Evolutionary conservation across 2,888 invertebrate species (phyloP).

Genomic region (Papilio protenor): DNA sequence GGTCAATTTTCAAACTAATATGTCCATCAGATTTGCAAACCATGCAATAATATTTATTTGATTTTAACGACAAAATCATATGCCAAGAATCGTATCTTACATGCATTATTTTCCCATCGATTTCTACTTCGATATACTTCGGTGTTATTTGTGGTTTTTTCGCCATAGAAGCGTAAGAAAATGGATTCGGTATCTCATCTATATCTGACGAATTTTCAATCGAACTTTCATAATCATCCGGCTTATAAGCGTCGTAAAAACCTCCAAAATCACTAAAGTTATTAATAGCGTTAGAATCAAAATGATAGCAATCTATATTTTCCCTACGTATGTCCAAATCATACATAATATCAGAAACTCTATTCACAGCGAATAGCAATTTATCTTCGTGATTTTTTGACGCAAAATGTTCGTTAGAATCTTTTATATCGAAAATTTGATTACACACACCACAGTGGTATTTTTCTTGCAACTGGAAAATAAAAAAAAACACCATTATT

Average conservation of each 20-base stretch:
- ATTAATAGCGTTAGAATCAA: conserved; percentile 43
- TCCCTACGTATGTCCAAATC: conserved; percentile 38
- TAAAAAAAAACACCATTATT: background rate
- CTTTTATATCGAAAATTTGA: conserved; percentile 42
- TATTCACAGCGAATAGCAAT: conserved; percentile 49
- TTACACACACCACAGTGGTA: conserved; percentile 61
- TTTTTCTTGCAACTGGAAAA: conserved; percentile 50
- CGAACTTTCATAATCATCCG: conserved; percentile 33
- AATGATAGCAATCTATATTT: conserved; percentile 42
- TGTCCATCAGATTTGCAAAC: conserved; percentile 48
- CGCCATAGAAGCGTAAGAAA: conserved; percentile 57
- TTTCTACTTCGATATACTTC: conserved; percentile 49
- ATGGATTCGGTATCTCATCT: conserved; percentile 12
- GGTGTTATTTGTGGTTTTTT: conserved; percentile 48
- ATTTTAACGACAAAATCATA: conserved; percentile 51
- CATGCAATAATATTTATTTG: conserved; percentile 56
- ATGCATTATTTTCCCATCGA: conserved; percentile 49
- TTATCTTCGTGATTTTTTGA: conserved; percentile 51
- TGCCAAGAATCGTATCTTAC: conserved; percentile 57
- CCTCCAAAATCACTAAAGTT: conserved; percentile 32
- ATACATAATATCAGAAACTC: conserved; percentile 48
- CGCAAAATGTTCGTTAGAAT: conserved; percentile 45
- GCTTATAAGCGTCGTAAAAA: conserved; percentile 6
- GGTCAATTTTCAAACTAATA: conserved; percentile 44
- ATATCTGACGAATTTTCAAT: conserved; percentile 25